phyloP scores from a whole-genome alignment of 2,888 invertebrate species.

The Perizoma affinitatum region DNA sequence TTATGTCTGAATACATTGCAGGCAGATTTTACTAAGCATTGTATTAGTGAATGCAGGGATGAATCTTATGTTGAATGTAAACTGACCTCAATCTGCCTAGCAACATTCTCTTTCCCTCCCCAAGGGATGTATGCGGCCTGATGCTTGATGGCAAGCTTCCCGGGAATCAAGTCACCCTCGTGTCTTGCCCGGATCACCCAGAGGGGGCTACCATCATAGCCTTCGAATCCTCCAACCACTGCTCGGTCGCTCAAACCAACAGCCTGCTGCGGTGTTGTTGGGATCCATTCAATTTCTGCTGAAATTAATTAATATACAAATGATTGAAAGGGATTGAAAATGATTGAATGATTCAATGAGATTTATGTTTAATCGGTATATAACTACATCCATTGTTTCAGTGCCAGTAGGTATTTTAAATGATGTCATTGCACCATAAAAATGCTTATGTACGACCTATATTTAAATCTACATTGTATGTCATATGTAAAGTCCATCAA shows the following conservation, averaged over 20 bases:
- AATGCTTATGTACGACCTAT: too few relatives aligned
- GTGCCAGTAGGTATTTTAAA: too few relatives aligned
- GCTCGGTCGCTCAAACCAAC: conserved; percentile 57
- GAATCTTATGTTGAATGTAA: neutral
- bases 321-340: too few relatives aligned
- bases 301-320: neutral
- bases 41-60: neutral
- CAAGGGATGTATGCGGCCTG: conserved; percentile 69
- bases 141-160: conserved; percentile 73
- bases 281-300: conserved; percentile 71
- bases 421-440: too few relatives aligned
- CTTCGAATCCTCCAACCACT: conserved; percentile 74
- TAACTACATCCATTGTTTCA: too few relatives aligned
- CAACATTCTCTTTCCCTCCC: conserved; percentile 67
- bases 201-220: conserved; percentile 70
- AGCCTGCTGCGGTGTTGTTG: conserved; percentile 55
- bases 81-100: conserved; percentile 66
- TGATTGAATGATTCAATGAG: too few relatives aligned
- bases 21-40: too few relatives aligned
- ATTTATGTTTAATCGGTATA: too few relatives aligned
- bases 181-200: conserved; percentile 72
- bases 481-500: too few relatives aligned
- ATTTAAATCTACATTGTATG: too few relatives aligned
- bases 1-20: too few relatives aligned
- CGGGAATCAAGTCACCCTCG: conserved; percentile 72